Evolutionary conservation across 2,888 invertebrate genomes (phyloP).

Genomic region (Junonia oenone): DNA sequence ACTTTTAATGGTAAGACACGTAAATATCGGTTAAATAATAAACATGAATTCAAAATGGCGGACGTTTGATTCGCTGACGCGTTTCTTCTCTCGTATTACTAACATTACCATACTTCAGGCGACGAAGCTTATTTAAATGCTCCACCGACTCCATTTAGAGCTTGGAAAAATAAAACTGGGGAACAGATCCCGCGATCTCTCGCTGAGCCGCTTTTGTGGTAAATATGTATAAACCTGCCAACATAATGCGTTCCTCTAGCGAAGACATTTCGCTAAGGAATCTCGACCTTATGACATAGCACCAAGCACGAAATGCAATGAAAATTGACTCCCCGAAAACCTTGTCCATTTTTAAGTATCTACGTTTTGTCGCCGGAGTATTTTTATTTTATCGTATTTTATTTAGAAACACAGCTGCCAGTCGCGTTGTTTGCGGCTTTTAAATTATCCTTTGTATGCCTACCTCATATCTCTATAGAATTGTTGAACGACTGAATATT

Average conservation of each 20-base stretch:
- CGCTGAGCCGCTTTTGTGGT: slow-evolving; percentile 78
- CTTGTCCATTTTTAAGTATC: slow-evolving; percentile 62
- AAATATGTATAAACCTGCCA: slow-evolving; percentile 74
- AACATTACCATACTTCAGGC: slow-evolving; percentile 78
- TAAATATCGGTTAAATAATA: slow-evolving; percentile 12
- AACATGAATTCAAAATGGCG: slow-evolving; percentile 65
- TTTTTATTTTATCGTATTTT: slow-evolving; percentile 77
- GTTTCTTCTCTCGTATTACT: slow-evolving; percentile 75
- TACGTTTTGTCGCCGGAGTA: slow-evolving; percentile 71
- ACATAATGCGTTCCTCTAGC: slow-evolving; percentile 18
- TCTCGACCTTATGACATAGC: slow-evolving; percentile 17
- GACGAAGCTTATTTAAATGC: slow-evolving; percentile 79
- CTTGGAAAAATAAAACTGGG: slow-evolving; percentile 77
- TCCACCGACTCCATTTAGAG: slow-evolving; percentile 80
- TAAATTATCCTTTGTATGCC: slow-evolving; percentile 38
- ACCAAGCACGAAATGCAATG: slow-evolving; percentile 5
- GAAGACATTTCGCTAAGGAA: slow-evolving; percentile 10
- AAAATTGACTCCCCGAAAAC: slow-evolving; percentile 25
- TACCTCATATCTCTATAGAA: slow-evolving; percentile 30
- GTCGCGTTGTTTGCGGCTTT: slow-evolving; percentile 64
- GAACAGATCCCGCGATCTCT: slow-evolving; percentile 75
- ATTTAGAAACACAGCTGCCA: slow-evolving; percentile 74
- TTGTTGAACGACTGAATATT: slow-evolving; percentile 2
- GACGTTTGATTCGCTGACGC: slow-evolving; percentile 45
- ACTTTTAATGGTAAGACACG: not conserved